Evolutionary conservation across 2,888 invertebrate species (phyloP), one percentile per base, ranked within the genome.

Genomic region (Cataglyphis rosenhaueri): DNA sequence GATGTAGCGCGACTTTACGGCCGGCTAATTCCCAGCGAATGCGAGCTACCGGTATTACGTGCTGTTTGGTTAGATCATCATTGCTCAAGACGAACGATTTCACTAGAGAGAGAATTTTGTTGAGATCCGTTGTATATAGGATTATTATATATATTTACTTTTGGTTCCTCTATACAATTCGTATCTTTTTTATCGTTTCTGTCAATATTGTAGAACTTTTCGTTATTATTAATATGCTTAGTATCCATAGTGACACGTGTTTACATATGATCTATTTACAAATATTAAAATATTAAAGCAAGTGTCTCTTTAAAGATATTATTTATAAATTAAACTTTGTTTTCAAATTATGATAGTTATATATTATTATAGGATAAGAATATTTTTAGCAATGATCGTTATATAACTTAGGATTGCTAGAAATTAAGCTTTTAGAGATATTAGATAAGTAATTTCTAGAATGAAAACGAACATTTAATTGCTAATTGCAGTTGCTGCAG

Each of bases 401-500:
- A 65, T 0, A 9, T 76, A 74, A 74, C 9, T 44, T 44, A n/a
- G 4, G 15, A 8, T 10, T 29, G 38, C 9, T 4, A 35, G n/a
- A 18, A 35, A 62, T 35, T 32, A 62, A 62, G 8, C 12, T 3
- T 44, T 25, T 25, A 8, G 25, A 41, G 10, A 12, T 21, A 65
- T 41, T n/a, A n/a, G 21, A 57, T 57, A 57, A 25, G 5, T 57
- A 57, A 57, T 57, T 57, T 57, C 1, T 3, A 57, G 8, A 32
- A 21, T 21, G 21, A 59, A 57, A 12, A 18, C 10, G 21, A 41
- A 52, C n/a, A 18, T 44, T 35, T 12, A 0, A 32, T 78, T 15
- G 10, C 48, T 76, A 61, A 83, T 81, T 95, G 64, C 94, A 98
- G 97, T 95, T 97, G 84, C 95, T 98, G 57, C 97, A 98, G 94